Base-by-base conservation (phyloP, 2,113 vertebrate genomes). In the Collichthys lucidus region DNA sequence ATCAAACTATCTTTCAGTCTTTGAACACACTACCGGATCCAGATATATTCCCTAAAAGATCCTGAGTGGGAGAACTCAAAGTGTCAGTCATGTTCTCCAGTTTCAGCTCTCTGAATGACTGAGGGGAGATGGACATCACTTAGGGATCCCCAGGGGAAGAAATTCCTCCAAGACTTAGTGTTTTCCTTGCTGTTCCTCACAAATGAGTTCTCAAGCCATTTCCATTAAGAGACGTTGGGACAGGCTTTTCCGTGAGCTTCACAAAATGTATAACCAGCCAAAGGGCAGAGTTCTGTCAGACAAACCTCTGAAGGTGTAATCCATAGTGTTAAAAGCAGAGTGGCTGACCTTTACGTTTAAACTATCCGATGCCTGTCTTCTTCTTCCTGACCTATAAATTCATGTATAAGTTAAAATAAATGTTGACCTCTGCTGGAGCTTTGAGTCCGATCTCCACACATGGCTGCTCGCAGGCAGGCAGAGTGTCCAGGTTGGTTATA, bases 101-200 rank as follows among this genome's bases (percentile, higher is more conserved):
- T 94, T 92, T 91, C 92, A 90, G 77, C 61, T 68, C 42, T 49
- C 60, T 84, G 86, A 84, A 11, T 82, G 89, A 92, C 73, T 88
- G 88, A 31, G 59, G 76, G 91, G 83, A 92, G 90, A 90, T 85
- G 86, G 88, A 90, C 86, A 95, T 84, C 89, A 89, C 91, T 90
- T 86, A 90, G 84, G 79, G 86, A 92, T 93, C 96, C 95, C 73
- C 91, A 95, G 88, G 92, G 92, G 82, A 86, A 83, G 93, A 93
- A 93, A 96, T 96, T 95, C 91, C 76, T 96, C 84, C 77, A 79
- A 86, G 87, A 94, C 92, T 95, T 96, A 88, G 93, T 93, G 90
- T 86, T 88, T 92, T 81, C 91, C 89, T 92, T 70, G 26, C 83
- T 82, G 56, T 80, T 92, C 64, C 76, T 83, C 77, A 61, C 87